These are phyloP conservation scores for Drosophila pruinosa DNA, from an alignment of 1,140 invertebrate species.

Conservation along the genomic window DNA sequence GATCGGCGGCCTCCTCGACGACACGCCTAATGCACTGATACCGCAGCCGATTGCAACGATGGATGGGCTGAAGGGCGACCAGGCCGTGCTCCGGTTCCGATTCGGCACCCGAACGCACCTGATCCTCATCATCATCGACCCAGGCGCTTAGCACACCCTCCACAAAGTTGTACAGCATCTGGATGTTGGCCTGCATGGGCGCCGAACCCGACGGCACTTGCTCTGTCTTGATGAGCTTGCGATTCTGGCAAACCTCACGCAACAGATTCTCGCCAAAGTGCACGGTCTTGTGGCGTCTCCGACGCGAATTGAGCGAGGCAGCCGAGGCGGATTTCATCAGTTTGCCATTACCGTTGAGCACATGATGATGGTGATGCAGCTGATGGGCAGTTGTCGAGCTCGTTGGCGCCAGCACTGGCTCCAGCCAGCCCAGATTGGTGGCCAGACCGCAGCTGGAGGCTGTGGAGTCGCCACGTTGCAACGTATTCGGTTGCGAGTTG, in stretches of 20 bases:
- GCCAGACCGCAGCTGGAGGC: conserved; percentile 49
- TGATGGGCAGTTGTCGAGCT: conserved; percentile 9
- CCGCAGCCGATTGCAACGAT: conserved; percentile 86
- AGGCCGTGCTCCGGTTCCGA: conserved; percentile 87
- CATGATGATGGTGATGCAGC: conserved; percentile 49
- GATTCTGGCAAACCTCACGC: conserved; percentile 87
- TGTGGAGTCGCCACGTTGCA: conserved; percentile 76
- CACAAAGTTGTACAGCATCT: conserved; percentile 90
- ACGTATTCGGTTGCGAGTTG: conserved; percentile 79
- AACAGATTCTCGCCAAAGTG: conserved; percentile 89
- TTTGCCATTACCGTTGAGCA: conserved; percentile 63
- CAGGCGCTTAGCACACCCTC: conserved; percentile 88
- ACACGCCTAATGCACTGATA: conserved; percentile 86
- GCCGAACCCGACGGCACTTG: conserved; percentile 81
- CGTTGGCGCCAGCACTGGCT: conserved; percentile 37
- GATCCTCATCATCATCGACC: conserved; percentile 87
- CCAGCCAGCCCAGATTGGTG: conserved; percentile 50
- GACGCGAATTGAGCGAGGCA: conserved; percentile 84
- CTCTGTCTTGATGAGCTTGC: conserved; percentile 81
- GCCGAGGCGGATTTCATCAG: conserved; percentile 82
- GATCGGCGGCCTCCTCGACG: conserved; percentile 86
- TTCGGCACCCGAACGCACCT: conserved; percentile 85
- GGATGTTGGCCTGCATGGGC: conserved; percentile 88
- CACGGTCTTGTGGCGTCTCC: conserved; percentile 88
- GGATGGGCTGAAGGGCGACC: conserved; percentile 85